Base-by-base conservation (phyloP, 2,113 vertebrate genomes). In the Ochotona curzoniae region DNA sequence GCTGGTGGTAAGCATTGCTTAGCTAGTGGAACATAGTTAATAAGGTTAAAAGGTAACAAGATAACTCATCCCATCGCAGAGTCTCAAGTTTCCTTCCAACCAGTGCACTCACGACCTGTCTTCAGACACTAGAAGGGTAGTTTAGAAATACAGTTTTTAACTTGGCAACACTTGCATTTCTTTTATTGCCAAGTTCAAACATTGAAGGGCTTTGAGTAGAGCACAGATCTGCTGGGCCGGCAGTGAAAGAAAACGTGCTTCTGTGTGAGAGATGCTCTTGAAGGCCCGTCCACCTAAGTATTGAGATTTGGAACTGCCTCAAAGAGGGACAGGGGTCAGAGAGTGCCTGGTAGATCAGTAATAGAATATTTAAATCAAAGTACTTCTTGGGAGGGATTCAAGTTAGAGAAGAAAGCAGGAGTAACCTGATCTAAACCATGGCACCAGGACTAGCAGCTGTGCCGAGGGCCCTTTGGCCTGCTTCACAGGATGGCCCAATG, bases 351-450 rank as follows among this genome's bases (percentile, higher is more conserved):
- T 87, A 84, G 88, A 83, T 94, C 93, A 89, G 93, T 90, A 95
- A 96, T 91, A 92, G 69, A 96, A 60, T 96, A 96, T 97, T 96
- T 96, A 97, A 96, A 94, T 97, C 96, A 75, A 79, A 97, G 79
- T 84, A 69, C 61, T 95, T 96, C 47, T 63, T 96, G 93, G 79
- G 83, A 91, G 67, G 49, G 51, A 93, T 86, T 91, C 97, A 93
- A 69, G 92, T 61, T 21, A 84, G 94, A 92, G 87, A 93, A 89
- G 93, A 26, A 88, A 95, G 70, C 15, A 85, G 70, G 49, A 78
- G 93, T 75, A 96, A 96, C 78, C 74, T 32, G 93, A 97, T 93
- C 86, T 63, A 1, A 86, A 90, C 87, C 63, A 1, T 63, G 84
- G 93, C 87, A 75, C 0, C 0, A 28, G 30, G 38, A 84, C 64